These are phyloP conservation scores for Ichneumoninae sp. DNA, from an alignment of 2,888 invertebrate genomes.

Conservation along the genomic window DNA sequence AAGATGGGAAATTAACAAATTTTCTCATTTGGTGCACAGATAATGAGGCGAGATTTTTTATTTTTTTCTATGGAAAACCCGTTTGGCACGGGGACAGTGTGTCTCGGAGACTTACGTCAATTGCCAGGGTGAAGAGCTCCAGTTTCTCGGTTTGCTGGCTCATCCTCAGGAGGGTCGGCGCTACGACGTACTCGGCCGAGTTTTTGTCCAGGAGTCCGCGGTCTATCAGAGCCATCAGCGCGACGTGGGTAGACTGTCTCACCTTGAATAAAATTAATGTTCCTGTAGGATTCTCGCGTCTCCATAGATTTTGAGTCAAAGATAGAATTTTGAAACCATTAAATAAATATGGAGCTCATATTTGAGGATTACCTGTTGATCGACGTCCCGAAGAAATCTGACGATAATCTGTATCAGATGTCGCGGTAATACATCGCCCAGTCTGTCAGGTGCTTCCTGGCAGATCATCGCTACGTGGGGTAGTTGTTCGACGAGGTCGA, in stretches of 20 bases:
- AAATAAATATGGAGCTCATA: too few relatives aligned
- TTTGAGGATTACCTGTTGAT: conserved; percentile 86
- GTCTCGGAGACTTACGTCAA: conserved; percentile 85
- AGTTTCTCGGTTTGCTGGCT: conserved; percentile 83
- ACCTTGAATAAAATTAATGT: conserved; percentile 84
- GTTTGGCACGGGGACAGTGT: background rate
- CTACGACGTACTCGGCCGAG: conserved; percentile 88
- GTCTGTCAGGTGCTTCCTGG: conserved; percentile 85
- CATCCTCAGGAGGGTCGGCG: conserved; percentile 87
- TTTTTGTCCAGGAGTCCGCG: conserved; percentile 87
- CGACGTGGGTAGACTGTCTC: conserved; percentile 88
- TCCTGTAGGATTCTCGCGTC: background rate
- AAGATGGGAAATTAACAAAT: conserved; percentile 5
- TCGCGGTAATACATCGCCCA: conserved; percentile 85
- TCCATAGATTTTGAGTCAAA: background rate
- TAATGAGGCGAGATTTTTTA: background rate
- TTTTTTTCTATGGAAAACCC: background rate
- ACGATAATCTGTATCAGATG: conserved; percentile 88
- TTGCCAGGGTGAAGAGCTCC: conserved; percentile 86
- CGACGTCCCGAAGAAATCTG: conserved; percentile 87
- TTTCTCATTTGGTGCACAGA: background rate
- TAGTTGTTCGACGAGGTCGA: conserved; percentile 88
- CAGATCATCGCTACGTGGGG: conserved; percentile 88
- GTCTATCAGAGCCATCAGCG: conserved; percentile 88
- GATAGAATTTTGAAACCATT: too few relatives aligned